Percentiles rank a stretch among this genome's conserved stretches.
Evolutionary conservation across 2,888 invertebrate genomes (phyloP).

Genomic region (Pseudococcus viburni): DNA sequence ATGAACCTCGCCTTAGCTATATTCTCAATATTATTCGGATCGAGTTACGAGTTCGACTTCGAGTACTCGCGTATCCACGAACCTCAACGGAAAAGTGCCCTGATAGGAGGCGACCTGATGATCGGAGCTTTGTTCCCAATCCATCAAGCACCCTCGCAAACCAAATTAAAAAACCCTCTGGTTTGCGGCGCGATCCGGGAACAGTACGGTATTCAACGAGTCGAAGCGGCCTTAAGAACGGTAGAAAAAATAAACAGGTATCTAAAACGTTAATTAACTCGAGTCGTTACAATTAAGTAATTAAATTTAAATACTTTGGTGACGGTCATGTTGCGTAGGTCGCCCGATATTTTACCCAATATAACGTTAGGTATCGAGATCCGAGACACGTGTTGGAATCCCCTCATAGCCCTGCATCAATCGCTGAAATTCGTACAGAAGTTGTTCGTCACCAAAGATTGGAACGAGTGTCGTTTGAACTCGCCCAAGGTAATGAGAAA

Average conservation of each 20-base stretch:
- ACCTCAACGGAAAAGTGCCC: slow-evolving; percentile 70
- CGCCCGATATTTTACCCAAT: slow-evolving; percentile 75
- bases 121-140: slow-evolving; percentile 76
- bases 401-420: slow-evolving; percentile 84
- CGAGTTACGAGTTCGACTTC: not conserved
- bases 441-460: slow-evolving; percentile 69
- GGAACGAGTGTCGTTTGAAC: not conserved
- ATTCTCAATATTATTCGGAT: not conserved
- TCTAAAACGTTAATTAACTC: slow-evolving; percentile 8
- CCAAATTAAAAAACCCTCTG: slow-evolving; percentile 70
- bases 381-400: slow-evolving; percentile 87
- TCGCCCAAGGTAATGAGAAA: slow-evolving; percentile 8
- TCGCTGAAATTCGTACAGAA: slow-evolving; percentile 83
- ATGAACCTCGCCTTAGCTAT: not conserved
- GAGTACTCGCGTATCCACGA: not conserved
- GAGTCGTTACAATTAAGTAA: slow-evolving; percentile 9
- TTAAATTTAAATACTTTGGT: slow-evolving; percentile 65
- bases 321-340: slow-evolving; percentile 72
- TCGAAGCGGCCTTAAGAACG: slow-evolving; percentile 77
- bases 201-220: slow-evolving; percentile 83
- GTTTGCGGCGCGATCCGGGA: slow-evolving; percentile 79
- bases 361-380: slow-evolving; percentile 80
- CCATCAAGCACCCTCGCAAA: slow-evolving; percentile 73
- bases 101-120: slow-evolving; percentile 75
- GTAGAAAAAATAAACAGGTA: slow-evolving; percentile 77